Conservation (phyloP, 2,113 vertebrate species). For the Hystrix brachyura region DNA sequence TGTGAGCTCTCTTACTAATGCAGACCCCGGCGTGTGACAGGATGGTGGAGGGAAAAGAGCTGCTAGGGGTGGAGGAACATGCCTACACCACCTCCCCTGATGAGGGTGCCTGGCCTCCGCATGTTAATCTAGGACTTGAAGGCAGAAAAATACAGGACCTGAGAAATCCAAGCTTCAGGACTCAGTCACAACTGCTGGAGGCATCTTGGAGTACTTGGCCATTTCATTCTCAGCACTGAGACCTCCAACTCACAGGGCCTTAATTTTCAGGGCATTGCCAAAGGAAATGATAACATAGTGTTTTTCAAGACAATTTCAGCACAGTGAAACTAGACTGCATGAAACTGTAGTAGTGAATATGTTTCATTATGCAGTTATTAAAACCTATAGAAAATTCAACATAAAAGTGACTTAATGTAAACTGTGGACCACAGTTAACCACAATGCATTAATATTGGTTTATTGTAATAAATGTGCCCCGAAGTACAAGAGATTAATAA, state of each 20-base stretch:
- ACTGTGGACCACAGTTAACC: not conserved
- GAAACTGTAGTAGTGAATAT: not conserved
- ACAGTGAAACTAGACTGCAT: not conserved
- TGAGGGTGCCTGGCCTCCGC: not conserved
- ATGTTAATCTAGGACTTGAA: not conserved
- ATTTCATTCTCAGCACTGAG: not conserved
- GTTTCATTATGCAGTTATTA: accelerated
- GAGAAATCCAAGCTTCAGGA: not conserved
- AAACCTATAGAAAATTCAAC: not conserved
- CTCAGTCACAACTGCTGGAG: not conserved
- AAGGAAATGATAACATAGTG: not conserved
- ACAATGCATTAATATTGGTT: not conserved
- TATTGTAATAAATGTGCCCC: not conserved
- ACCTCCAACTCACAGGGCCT: not conserved
- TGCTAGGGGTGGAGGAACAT: too few relatives aligned
- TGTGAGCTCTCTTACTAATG: not conserved
- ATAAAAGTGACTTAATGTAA: not conserved
- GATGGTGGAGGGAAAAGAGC: not conserved
- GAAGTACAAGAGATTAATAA: not conserved
- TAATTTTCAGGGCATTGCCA: not conserved
- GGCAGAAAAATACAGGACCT: accelerated
- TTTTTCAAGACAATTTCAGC: not conserved
- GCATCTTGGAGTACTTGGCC: accelerated
- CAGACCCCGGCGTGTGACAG: not conserved
- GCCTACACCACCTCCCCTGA: not conserved